Conservation (phyloP, 2,888 invertebrate species). For the Ceriagrion tenellum region DNA sequence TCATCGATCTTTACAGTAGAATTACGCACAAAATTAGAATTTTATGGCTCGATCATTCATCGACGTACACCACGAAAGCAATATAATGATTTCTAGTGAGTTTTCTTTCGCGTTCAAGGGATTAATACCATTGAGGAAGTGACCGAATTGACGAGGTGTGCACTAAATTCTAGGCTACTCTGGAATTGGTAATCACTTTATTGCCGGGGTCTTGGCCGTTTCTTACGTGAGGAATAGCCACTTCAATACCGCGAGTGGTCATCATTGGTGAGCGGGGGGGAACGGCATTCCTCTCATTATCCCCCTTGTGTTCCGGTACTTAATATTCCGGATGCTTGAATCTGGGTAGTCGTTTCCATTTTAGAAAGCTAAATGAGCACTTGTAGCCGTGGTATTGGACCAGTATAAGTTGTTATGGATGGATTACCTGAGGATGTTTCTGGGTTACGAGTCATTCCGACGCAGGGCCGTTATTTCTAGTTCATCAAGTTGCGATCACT, state of each 20-base stretch:
- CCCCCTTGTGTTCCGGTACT: background rate
- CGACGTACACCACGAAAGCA: no score
- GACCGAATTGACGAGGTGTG: background rate
- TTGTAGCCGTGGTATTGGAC: background rate
- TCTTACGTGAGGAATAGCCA: background rate
- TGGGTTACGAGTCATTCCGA: no score
- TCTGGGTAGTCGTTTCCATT: background rate
- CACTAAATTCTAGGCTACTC: background rate
- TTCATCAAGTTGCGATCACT: no score
- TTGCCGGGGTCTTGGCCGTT: background rate
- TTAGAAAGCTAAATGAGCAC: background rate
- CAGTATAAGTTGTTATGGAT: no score
- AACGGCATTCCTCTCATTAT: slow-evolving; percentile 24
- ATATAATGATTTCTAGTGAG: background rate
- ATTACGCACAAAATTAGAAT: no score
- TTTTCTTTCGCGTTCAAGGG: background rate
- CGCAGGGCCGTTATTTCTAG: no score
- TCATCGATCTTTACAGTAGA: no score
- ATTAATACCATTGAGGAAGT: background rate
- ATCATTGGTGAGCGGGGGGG: background rate
- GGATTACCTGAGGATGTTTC: no score
- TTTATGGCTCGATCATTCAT: no score
- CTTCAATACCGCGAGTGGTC: slow-evolving; percentile 4
- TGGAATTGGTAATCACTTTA: background rate
- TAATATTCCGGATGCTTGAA: background rate